These are phyloP conservation scores for Clusia tigrina DNA, from an alignment of 2,888 invertebrate genomes.

Conservation along the genomic window DNA sequence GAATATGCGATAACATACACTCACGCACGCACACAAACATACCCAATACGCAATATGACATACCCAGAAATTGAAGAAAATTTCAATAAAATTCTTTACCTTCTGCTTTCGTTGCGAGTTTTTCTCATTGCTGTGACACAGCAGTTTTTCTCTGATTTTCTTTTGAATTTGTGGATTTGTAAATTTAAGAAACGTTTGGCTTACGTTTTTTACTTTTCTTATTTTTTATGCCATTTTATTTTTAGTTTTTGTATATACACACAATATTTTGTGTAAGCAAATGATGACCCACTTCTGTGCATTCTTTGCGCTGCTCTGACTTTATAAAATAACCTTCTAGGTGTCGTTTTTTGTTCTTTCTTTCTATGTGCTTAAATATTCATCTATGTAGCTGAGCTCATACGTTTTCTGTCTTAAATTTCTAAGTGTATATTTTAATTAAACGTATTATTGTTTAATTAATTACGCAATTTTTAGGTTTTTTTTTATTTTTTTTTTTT, in stretches of 20 bases:
- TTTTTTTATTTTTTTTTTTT: neutral
- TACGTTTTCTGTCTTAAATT: constrained; percentile 17
- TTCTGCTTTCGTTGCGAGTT: neutral
- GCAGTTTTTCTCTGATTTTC: neutral
- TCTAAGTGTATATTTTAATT: constrained; percentile 39
- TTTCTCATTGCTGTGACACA: neutral
- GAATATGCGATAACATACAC: too few relatives aligned
- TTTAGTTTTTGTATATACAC: neutral
- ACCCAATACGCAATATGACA: neutral
- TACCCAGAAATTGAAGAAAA: neutral
- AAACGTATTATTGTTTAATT: constrained; percentile 51
- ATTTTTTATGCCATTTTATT: neutral
- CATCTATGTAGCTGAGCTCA: constrained; percentile 24
- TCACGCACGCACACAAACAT: neutral
- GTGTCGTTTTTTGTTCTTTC: neutral
- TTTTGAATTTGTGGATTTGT: neutral
- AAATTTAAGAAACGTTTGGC: neutral
- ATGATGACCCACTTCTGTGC: constrained; percentile 48
- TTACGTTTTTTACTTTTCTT: neutral
- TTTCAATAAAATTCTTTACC: neutral
- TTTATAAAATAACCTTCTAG: constrained; percentile 24
- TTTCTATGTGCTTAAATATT: neutral
- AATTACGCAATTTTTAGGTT: constrained; percentile 46
- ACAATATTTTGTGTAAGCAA: constrained; percentile 27
- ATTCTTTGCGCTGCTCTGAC: constrained; percentile 15